Base-by-base conservation (phyloP, 2,797 vertebrate genomes). In the Sparidentex hasta region DNA sequence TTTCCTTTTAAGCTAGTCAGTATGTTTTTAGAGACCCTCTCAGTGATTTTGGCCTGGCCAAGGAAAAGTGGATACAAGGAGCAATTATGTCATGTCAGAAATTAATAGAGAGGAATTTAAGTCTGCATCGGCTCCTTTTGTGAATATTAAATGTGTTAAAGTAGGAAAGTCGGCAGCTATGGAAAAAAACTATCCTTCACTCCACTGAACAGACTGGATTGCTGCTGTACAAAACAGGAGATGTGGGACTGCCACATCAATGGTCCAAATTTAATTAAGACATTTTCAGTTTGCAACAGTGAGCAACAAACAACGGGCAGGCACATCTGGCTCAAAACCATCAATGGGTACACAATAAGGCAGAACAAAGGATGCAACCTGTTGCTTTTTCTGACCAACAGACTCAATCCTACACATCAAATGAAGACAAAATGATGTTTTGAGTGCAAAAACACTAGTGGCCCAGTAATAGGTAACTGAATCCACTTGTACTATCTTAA, bases 51-150 rank as follows among this genome's bases (percentile, higher is more conserved):
- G 44, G 62, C 29, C 29, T 67, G 71, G 55, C 41, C 18, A 43
- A 52, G 57, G 70, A 6, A 64, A 58, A 80, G 58, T 67, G 14
- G 11, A 78, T 55, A 67, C 56, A 81, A 83, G 77, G 58, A 78
- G 47, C 77, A 65, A 74, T 85, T 69, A 33, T 59, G 66, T 71
- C 46, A 68, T 27, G 71, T 81, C 46, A 79, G 51, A 62, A 78
- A 78, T 66, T 43, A 71, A 81, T 73, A 76, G 51, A 56, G 56
- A 80, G 47, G 54, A 73, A 77, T 72, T 11, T 11, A 50, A 68
- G 59, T 68, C 50, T 29, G 63, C 63, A 70, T 75, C 11, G 13
- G 69, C 62, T 74, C 58, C 41, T 38, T 86, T 78, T 72, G 63
- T 74, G 84, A 76, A 71, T 63, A 66, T 58, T 58, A 51, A 71